Base-by-base conservation (phyloP, 2,113 vertebrate genomes). In the Colius striatus region DNA sequence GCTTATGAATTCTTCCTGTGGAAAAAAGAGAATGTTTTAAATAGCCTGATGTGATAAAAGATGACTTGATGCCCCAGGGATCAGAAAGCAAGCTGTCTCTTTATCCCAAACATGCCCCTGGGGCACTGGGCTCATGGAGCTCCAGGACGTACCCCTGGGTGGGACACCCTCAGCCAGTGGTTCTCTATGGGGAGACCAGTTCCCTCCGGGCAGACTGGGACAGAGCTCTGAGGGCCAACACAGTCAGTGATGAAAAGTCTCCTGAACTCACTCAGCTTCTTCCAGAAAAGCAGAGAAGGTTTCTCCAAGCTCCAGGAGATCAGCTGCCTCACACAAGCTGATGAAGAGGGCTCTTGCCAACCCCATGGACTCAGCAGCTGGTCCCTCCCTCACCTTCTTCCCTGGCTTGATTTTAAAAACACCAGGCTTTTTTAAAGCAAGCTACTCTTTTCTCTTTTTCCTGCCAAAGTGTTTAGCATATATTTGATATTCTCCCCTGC, bases 41-140 rank as follows among this genome's bases (percentile, higher is more conserved):
- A 25, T n/a, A 81, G 23, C 50, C 21, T 17, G 30, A 36, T 29
- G 23, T 58, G 71, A 26, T 86, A n/a, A 73, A 57, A 86, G n/a
- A 30, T 62, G 90, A 30, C 68, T 66, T 55, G 47, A 38, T 55
- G 41, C 13, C 47, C 47, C 43, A 78, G 19, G 13, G 68, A 65
- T 53, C 45, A 30, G 60, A 83, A 86, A 54, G 43, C 14, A 25
- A 78, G 16, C 12, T n/a, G 5, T 54, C 18, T 57, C 57, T 43
- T 70, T 34, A 36, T 23, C 19, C 26, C 54, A 87, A 34, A 53
- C 0, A 2, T 48, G 82, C 43, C 43, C 0, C 0, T 57, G 62
- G n/a, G 50, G 32, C 10, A 5, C 13, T 23, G 79, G 11, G 51
- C 43, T 89, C 43, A 3, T 47, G 55, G 32, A 36, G 26, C 62